Base-by-base conservation (phyloP, 2,888 invertebrate species). In the Noctua comes region DNA sequence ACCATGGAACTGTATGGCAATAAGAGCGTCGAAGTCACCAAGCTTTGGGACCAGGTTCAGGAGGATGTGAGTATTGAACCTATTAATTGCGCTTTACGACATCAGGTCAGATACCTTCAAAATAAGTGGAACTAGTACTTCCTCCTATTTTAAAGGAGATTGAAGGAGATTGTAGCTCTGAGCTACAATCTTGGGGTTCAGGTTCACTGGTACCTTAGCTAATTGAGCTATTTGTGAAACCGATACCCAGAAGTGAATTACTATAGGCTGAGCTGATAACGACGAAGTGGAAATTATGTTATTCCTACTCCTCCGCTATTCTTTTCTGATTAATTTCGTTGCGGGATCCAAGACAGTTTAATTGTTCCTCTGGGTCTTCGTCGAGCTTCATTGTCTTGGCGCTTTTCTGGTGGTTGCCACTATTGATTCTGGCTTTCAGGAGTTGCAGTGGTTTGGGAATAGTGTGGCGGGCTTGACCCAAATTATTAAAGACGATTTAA, bases 11-110 rank as follows among this genome's bases (percentile, higher is more conserved):
- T 95, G 0, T 98, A 98, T 82, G 93, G 92, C 0, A 83, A 91
- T 21, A 92, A 92, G 48, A 90, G 90, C 24, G 70, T 92, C 3
- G 97, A 96, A 51, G 96, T 97, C 62, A 94, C 95, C 4, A 76
- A 77, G 5, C 91, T 98, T 18, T 98, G 98, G 98, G 97, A 98
- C 81, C 93, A 96, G 72, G 95, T 98, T n/a, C 98, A 98, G 87
- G 89, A 82, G 54, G 95, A 97, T 54, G 97, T 97, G 90, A 96
- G 95, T 93, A 78, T n/a, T 46, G 0, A n/a, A 10, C 73, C 5
- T 3, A 43, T 43, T 51, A 16, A 69, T 68, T 46, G 46, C 1
- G 24, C 4, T 27, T 68, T 27, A 36, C 16, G 27, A 59, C 59
- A 6, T 27, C 31, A 31, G 24, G 8, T 5, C 36, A 31, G 59